Base-by-base conservation (phyloP, 1,140 invertebrate species). In the Chionoecetes opilio region DNA sequence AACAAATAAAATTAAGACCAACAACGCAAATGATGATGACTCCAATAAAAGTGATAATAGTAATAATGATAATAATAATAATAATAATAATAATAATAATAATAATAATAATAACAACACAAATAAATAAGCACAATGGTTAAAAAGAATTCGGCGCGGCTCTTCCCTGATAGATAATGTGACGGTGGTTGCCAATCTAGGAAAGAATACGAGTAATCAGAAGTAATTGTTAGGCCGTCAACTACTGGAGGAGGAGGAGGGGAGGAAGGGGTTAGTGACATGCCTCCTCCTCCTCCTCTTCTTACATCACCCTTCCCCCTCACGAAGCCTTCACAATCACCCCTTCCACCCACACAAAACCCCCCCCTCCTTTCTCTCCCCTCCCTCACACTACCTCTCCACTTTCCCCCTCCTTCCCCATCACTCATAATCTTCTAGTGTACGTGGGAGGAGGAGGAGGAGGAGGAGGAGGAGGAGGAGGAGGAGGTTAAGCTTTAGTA, bases 371-470 rank as follows among this genome's bases (percentile, higher is more conserved):
- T 31, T 35, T 26, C 11, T 85, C 82, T 85, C 82, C 82, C 82
- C 29, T 85, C 29, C 34, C 82, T 11, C 82, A 14, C 82, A 85
- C 29, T 32, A 32, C 29, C 82, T n/a, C 9, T 85, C 82, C 82
- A 31, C 82, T 32, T 6, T n/a, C 29, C 82, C 34, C 26, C 29
- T 11, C 21, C n/a, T 21, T 35, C 82, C 82, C 82, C 29, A 32
- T 35, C 82, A 85, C 34, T 35, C 82, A 85, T 31, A 9, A 11
- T 17, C 46, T 14, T 53, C 46, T 53, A 75, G 63, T 17, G n/a
- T 17, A 26, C 26, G 63, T 32, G 9, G 86, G 86, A n/a, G 86
- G 38, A 37, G 86, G 86, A 88, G 86, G 35, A 88, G 87, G 87
- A 88, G 87, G 41, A 31, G 87, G 34, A 89, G 87, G 26, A 32